Evolutionary conservation across 2,113 vertebrate species (phyloP), one percentile per base, ranked within the genome.

Genomic region (Dissostichus mawsoni): DNA sequence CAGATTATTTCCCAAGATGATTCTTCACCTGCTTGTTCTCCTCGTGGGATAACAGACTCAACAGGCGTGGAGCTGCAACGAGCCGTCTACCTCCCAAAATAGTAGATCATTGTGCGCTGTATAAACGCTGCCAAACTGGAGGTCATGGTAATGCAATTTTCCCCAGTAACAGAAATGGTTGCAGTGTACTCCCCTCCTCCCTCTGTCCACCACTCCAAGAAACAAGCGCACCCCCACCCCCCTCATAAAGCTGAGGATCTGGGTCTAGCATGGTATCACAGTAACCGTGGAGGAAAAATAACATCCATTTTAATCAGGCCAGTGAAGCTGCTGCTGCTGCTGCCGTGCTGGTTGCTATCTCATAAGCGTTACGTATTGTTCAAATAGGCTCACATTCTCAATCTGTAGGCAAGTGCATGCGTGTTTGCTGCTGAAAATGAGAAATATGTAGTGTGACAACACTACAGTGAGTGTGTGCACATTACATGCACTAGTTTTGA

Each of bases 231-330:
- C 63, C 78, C 84, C 59, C 79, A 80, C 17, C 41, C 41, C 36
- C 48, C 64, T 10, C 53, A 11, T 68, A 29, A n/a, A 71, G 78
- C 82, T 12, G 9, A 77, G 70, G 84, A 93, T 89, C 86, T 92
- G 76, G 77, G 86, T 89, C 87, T 88, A 55, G 74, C 65, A 69
- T 82, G 73, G 78, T 48, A 83, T 88, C 68, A 65, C 82, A 78
- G 76, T 82, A 84, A 88, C 80, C 58, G 58, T 56, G 69, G 66
- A 86, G 62, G 65, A 68, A 72, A 87, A 76, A 80, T 29, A 41
- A 63, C 69, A 89, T 81, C 78, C 63, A 82, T 90, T 90, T 90
- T 90, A 91, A 93, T 91, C 87, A 90, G 87, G 81, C 74, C 72
- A 82, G 67, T 12, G 20, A 29, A 29, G 25, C 41, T 64, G 64